These are phyloP conservation scores for Tragelaphus buxtoni DNA, from an alignment of 2,113 vertebrate species.

Conservation along the genomic window DNA sequence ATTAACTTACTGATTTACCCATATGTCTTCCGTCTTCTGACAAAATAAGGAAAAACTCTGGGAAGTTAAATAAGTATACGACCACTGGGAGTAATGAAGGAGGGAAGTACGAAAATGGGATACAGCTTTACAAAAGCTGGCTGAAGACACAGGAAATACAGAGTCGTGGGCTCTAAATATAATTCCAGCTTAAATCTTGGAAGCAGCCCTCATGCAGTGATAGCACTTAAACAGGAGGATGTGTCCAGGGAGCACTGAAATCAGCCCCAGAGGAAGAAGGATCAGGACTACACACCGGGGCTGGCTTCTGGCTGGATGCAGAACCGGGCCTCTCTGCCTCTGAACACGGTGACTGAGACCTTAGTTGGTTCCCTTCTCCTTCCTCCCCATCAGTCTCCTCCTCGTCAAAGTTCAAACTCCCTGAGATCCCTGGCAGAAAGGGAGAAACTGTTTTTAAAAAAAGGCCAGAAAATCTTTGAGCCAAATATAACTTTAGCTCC, in stretches of 20 bases:
- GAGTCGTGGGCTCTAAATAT: not conserved
- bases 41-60: too few relatives aligned
- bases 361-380: constrained; percentile 69
- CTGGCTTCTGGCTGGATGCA: constrained; percentile 85
- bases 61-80: too few relatives aligned
- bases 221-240: not conserved
- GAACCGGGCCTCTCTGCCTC: constrained; percentile 86
- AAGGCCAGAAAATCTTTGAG: not conserved
- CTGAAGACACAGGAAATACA: not conserved
- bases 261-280: not conserved
- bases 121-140: not conserved
- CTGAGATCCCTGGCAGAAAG: constrained; percentile 87
- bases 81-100: not conserved
- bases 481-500: not conserved
- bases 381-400: constrained; percentile 85
- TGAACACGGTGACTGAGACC: constrained; percentile 75
- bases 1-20: not conserved
- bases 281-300: constrained; percentile 80
- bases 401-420: constrained; percentile 95
- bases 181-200: not conserved
- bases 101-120: not conserved
- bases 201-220: not conserved
- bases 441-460: not conserved
- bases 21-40: not conserved
- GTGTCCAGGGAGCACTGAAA: not conserved